phyloP scores from a whole-genome alignment of 1,140 invertebrate genomes.

The Danaus melanippus region DNA sequence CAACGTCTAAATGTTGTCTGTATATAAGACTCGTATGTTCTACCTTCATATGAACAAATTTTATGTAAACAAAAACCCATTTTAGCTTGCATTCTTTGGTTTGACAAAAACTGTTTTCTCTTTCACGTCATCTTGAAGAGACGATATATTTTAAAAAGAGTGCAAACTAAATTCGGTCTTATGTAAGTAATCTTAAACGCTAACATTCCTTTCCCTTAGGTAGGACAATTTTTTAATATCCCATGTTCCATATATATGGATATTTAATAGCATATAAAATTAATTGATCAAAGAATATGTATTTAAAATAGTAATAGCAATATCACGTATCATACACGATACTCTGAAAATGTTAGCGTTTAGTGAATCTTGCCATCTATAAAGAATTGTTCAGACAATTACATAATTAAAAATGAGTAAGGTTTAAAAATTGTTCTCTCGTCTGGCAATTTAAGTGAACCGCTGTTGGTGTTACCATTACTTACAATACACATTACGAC shows the following conservation, averaged over 20 bases:
- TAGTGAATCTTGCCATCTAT: constrained; percentile 64
- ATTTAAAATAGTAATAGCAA: constrained; percentile 5
- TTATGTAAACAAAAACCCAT: constrained; percentile 19
- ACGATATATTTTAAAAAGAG: neutral
- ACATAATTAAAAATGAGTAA: neutral
- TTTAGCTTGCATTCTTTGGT: constrained; percentile 14
- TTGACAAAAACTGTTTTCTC: neutral
- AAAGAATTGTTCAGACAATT: constrained; percentile 27
- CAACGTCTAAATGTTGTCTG: constrained; percentile 57
- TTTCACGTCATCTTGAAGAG: no score
- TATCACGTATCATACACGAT: no score
- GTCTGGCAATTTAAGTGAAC: constrained; percentile 39
- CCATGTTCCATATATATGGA: constrained; percentile 14
- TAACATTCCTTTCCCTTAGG: constrained; percentile 59
- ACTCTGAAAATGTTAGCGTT: constrained; percentile 61
- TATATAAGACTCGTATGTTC: constrained; percentile 43
- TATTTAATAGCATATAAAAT: constrained; percentile 3
- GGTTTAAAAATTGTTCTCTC: constrained; percentile 1
- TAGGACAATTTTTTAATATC: constrained; percentile 18
- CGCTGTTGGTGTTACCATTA: constrained; percentile 66
- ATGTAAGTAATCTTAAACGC: constrained; percentile 63
- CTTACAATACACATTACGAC: constrained; percentile 55
- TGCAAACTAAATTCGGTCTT: constrained; percentile 14
- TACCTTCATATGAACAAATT: constrained; percentile 18
- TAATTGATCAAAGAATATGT: constrained; percentile 8